Percentiles rank a stretch among this genome's conserved stretches.
Conservation (phyloP, 2,113 vertebrate species). For the Morone chrysops region DNA sequence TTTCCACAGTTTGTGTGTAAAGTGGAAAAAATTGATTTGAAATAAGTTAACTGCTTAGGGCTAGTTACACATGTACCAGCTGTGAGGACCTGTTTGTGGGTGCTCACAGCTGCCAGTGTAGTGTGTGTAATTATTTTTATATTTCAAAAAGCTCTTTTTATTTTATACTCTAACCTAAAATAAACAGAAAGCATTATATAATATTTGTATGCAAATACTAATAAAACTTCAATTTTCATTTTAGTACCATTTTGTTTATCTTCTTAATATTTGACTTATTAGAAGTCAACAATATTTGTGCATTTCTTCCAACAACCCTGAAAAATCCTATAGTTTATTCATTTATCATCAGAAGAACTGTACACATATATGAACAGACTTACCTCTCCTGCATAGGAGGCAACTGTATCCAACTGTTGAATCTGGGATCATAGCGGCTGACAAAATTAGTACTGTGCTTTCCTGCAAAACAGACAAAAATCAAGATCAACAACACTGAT, state of each 20-base stretch:
- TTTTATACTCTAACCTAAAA: background rate
- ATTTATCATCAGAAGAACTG: background rate
- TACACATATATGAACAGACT: slow-evolving; percentile 23
- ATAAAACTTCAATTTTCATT: background rate
- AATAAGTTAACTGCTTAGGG: slow-evolving; percentile 2
- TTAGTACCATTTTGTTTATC: background rate
- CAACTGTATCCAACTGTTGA: slow-evolving; percentile 99
- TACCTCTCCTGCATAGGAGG: slow-evolving; percentile 99
- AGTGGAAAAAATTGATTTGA: background rate
- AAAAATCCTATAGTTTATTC: background rate
- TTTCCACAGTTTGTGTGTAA: slow-evolving; percentile 7
- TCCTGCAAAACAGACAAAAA: slow-evolving; percentile 82
- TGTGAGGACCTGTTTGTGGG: background rate
- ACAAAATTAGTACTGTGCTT: slow-evolving; percentile 99
- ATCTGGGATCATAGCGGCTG: slow-evolving; percentile 98
- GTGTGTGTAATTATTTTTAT: background rate
- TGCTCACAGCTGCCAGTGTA: background rate
- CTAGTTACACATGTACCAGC: background rate
- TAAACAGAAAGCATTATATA: background rate
- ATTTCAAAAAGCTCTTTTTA: background rate
- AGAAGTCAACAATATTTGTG: background rate
- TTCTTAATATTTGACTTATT: background rate
- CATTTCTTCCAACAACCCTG: background rate
- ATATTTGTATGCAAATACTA: background rate
- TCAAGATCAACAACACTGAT: background rate